These are phyloP conservation scores for Champsocephalus gunnari DNA, from an alignment of 2,797 vertebrate species.

Conservation along the genomic window DNA sequence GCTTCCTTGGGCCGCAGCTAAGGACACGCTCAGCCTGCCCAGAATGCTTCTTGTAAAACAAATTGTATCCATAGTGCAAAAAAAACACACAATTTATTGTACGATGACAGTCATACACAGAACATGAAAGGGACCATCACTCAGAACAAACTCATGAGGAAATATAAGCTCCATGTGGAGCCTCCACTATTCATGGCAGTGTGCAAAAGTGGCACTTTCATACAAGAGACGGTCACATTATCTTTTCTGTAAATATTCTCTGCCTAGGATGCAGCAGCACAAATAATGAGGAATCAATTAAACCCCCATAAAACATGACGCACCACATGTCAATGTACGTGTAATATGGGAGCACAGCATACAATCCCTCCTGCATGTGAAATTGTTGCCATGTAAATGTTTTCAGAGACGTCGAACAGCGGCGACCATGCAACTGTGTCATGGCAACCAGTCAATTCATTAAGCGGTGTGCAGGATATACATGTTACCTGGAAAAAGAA, in stretches of 20 bases:
- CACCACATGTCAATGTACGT: not conserved
- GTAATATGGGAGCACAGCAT: not conserved
- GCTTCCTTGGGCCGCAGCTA: conserved; percentile 2
- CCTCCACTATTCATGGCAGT: conserved; percentile 5
- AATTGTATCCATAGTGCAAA: not conserved
- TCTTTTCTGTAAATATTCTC: not conserved
- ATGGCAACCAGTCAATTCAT: conserved; percentile 42
- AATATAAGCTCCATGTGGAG: conserved; percentile 20
- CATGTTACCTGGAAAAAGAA: conserved; percentile 32
- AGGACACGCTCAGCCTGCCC: conserved; percentile 10
- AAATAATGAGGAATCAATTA: not conserved
- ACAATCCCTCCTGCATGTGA: not conserved
- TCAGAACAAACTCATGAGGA: conserved; percentile 5
- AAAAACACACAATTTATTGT: conserved; percentile 1
- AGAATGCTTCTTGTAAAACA: conserved; percentile 12
- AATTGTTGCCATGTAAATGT: conserved; percentile 18
- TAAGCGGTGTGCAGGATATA: conserved; percentile 17
- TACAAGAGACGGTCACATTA: not conserved
- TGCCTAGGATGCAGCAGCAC: not conserved
- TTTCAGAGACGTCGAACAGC: conserved; percentile 36
- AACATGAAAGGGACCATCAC: conserved; percentile 14
- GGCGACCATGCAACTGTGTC: conserved; percentile 22
- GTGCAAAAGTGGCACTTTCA: conserved; percentile 8
- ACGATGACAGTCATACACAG: conserved; percentile 5
- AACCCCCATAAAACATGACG: not conserved